Base-by-base conservation (phyloP, 1,140 invertebrate species). In the Leptopilina boulardi region DNA sequence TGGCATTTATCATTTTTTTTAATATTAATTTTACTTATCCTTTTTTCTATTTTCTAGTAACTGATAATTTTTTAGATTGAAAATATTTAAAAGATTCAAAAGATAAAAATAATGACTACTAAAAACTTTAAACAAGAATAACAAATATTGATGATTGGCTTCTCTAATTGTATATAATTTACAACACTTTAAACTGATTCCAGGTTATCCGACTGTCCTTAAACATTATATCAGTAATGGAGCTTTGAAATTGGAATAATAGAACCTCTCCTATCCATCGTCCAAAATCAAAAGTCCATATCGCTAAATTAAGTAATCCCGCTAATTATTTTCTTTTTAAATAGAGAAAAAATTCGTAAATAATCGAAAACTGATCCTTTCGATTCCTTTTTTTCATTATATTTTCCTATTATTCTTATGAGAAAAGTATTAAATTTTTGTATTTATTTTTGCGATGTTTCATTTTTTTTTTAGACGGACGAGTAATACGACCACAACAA, bases 401-500 rank as follows among this genome's bases (percentile, higher is more conserved):
- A 47, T 18, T n/a, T 5, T 1, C 4, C 6, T 8, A n/a, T 18
- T 47, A 47, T 15, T 47, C 2, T 6, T 47, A 0, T 38, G 34
- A 38, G 30, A 6, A 38, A 38, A 8, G 2, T 6, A 38, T 38
- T 38, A 38, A 34, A 1, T 38, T 23, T 77, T 42, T 70, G 38
- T 59, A 59, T 80, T 26, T 78, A 72, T 73, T 80, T 80, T 80
- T 41, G 75, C 73, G 77, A 8, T 38, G n/a, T 38, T 38, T 38
- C 34, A 3, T 59, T 76, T 75, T 79, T 51, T 84, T 80, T 71
- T 71, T 77, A 89, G 91, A 91, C 74, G 84, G 83, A 74, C 89
- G 90, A 77, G 80, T 86, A 51, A 87, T 90, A 83, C 87, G 88
- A 75, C 85, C 88, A 9, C 90, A 91, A 42, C 88, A 89, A 66